phyloP scores from a whole-genome alignment of 2,797 vertebrate species.

The Prionace glauca region DNA sequence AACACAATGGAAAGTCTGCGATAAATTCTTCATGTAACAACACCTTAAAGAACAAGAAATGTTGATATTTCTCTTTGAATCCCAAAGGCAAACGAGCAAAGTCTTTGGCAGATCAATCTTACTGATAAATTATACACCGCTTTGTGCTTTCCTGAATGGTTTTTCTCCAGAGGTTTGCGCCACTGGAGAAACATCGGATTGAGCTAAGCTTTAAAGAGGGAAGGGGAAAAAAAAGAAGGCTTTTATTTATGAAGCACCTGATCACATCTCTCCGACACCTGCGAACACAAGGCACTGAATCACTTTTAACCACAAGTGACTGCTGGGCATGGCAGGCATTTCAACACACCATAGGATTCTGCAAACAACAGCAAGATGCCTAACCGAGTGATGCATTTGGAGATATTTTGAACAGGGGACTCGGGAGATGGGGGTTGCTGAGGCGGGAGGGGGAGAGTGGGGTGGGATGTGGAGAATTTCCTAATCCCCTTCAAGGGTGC shows the following conservation, averaged over 20 bases:
- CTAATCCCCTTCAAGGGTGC: background rate
- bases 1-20: background rate
- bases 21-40: constrained; percentile 20
- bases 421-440: no score
- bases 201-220: background rate
- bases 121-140: background rate
- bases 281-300: background rate
- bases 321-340: background rate
- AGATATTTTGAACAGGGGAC: no score
- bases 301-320: background rate
- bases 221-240: background rate
- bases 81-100: background rate
- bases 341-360: background rate
- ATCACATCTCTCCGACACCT: background rate
- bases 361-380: background rate
- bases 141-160: background rate
- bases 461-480: background rate
- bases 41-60: background rate
- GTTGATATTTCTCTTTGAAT: background rate
- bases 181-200: background rate
- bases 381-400: background rate
- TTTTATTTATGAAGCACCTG: background rate
- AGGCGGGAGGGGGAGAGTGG: background rate
- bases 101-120: background rate
- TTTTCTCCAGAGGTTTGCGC: background rate